Evolutionary conservation across 1,140 invertebrate genomes (phyloP).

Genomic region (Nasonia giraulti): DNA sequence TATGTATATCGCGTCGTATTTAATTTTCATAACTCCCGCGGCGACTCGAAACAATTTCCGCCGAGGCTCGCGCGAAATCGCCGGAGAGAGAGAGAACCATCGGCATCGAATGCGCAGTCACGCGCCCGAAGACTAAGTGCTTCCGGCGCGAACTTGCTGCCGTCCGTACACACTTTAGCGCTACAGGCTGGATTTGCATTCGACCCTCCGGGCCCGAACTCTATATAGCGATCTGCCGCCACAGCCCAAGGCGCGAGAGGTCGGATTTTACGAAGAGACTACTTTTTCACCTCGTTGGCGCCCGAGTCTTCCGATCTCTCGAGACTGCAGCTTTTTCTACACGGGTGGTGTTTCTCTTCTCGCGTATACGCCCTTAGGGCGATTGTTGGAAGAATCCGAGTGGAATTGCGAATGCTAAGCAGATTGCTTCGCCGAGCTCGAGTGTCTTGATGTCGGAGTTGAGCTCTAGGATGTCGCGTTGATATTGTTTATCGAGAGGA

Average conservation of each 20-base stretch:
- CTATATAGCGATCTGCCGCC: neutral
- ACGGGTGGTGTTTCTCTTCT: too few relatives aligned
- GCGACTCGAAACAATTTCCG: neutral
- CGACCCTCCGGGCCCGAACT: neutral
- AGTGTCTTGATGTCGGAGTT: too few relatives aligned
- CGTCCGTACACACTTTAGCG: neutral
- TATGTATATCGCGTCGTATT: too few relatives aligned
- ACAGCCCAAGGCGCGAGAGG: neutral
- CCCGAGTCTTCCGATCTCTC: too few relatives aligned
- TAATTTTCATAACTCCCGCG: too few relatives aligned
- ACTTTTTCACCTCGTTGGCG: neutral
- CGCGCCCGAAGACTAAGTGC: neutral
- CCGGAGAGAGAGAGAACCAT: neutral
- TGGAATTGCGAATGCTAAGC: too few relatives aligned
- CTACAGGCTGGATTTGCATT: neutral
- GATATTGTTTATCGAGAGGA: too few relatives aligned
- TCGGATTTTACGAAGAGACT: neutral
- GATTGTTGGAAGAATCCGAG: too few relatives aligned
- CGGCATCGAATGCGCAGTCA: slow-evolving; percentile 19
- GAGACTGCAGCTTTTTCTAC: too few relatives aligned
- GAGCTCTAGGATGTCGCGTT: too few relatives aligned
- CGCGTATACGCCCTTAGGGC: too few relatives aligned
- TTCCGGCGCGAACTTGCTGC: neutral
- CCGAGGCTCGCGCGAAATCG: neutral
- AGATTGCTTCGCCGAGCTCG: too few relatives aligned